Evolutionary conservation across 2,888 invertebrate genomes (phyloP), one percentile per base, ranked within the genome.

Genomic region (Acholoe squamosa): DNA sequence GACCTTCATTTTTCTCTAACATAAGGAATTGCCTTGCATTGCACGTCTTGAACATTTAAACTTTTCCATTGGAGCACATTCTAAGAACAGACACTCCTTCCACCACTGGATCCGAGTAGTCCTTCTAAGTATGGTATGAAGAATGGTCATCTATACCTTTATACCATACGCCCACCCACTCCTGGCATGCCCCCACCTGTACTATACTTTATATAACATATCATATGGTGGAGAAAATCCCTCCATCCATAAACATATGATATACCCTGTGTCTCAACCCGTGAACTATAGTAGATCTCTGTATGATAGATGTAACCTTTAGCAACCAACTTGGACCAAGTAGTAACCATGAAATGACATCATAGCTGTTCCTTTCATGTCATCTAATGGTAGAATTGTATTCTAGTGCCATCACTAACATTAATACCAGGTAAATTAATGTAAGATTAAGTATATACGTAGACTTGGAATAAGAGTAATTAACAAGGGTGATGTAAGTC

Each of bases 21-120:
- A 80, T 80, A 14, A 80, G 33, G 1, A 80, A 43, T 34, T 76
- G 80, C 43, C 80, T 80, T 80, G 80, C 80, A 80, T 80, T 80
- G 80, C 80, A 80, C 80, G 80, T 80, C 80, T 80, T 80, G 80
- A 80, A 33, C 33, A 16, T 80, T 80, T 34, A 33, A 80, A 10
- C 14, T 80, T 80, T 80, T 22, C 80, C 43, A 80, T n/a, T 43
- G 80, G 80, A 80, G 80, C 80, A 80, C 80, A 7, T 80, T 80
- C 80, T 43, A 34, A 33, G 80, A 19, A 34, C 7, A 33, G 80
- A 33, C 34, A 19, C 43, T 80, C 76, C 76, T 80, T 80, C 25
- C 33, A 34, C 16, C 16, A 80, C 43, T 80, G 80, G 43, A 71
- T 28, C 12, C 71, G 71, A 80, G 80, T 76, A 80, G 33, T n/a